A percentile compares a stretch with the other conserved stretches of the same genome.
These are phyloP conservation scores for Cosmia trapezina DNA, from an alignment of 2,888 invertebrate species.

Conservation along the genomic window DNA sequence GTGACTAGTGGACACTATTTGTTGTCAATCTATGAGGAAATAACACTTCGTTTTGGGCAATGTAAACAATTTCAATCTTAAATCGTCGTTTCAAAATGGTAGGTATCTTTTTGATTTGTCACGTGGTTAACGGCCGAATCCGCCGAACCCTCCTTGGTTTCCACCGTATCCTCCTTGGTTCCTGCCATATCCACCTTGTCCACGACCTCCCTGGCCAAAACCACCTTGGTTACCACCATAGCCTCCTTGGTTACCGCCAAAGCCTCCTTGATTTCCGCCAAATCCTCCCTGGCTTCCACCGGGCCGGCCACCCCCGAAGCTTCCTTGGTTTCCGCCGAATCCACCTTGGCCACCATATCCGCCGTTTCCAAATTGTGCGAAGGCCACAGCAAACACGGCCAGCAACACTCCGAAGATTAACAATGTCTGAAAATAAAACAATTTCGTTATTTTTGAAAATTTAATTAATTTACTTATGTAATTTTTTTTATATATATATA, in stretches of 20 bases:
- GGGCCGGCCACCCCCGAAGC: background rate
- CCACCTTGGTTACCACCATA: background rate
- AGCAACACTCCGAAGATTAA: conserved; percentile 64
- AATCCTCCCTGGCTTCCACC: conserved; percentile 1
- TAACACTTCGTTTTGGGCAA: background rate
- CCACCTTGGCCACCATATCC: conserved; percentile 20
- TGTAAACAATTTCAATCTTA: background rate
- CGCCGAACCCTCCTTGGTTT: background rate
- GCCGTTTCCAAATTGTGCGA: conserved; percentile 60
- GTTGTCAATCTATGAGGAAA: background rate
- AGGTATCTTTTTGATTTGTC: background rate
- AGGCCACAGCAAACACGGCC: conserved; percentile 62
- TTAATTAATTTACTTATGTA: too few species aligned
- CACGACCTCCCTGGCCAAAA: background rate
- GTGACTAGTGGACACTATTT: background rate
- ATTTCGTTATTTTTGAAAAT: background rate
- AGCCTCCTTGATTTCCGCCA: background rate
- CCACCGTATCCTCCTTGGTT: background rate
- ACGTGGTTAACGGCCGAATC: conserved; percentile 17
- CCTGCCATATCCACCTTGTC: background rate
- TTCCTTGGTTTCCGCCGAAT: background rate
- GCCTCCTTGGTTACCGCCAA: background rate
- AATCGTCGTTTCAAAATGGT: background rate
- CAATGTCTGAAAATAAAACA: conserved; percentile 61
- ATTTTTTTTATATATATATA: too few species aligned